phyloP scores from a whole-genome alignment of 2,888 invertebrate species.

The Lochmaea capreae region DNA sequence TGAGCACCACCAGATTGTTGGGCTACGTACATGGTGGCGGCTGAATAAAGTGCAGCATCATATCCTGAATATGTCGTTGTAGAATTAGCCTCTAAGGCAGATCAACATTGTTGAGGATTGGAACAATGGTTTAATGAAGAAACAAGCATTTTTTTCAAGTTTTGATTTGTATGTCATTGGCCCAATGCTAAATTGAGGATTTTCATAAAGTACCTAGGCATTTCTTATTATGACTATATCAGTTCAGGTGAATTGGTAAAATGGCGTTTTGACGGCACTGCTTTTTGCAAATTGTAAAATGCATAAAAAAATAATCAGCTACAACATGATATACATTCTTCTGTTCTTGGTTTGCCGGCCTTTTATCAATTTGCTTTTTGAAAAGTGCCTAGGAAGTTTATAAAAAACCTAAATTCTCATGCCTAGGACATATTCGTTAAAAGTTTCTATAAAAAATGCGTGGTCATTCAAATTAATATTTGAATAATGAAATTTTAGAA shows the following conservation, averaged over 20 bases:
- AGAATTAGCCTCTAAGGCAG: slow-evolving; percentile 68
- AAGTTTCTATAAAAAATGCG: neutral
- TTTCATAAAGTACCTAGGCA: no score
- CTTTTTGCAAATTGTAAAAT: no score
- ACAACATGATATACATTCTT: no score
- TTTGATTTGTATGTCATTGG: no score
- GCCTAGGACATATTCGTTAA: neutral
- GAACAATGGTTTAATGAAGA: slow-evolving; percentile 13
- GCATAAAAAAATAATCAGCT: no score
- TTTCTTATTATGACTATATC: no score
- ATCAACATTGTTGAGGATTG: slow-evolving; percentile 33
- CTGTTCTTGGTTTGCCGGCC: no score
- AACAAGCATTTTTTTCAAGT: neutral
- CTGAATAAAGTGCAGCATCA: slow-evolving; percentile 95
- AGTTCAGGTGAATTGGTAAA: no score
- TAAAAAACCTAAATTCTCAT: no score
- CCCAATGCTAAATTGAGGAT: neutral
- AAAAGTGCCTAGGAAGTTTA: no score
- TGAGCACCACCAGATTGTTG: slow-evolving; percentile 70
- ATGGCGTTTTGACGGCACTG: no score
- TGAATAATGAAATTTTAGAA: neutral
- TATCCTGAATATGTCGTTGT: slow-evolving; percentile 85
- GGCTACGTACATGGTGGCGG: slow-evolving; percentile 94
- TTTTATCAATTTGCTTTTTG: no score
- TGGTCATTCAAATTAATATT: neutral